A percentile compares a stretch with the other conserved stretches of the same genome.
These are phyloP conservation scores for Dasyornis broadbenti DNA, from an alignment of 2,113 vertebrate genomes.

Conservation along the genomic window DNA sequence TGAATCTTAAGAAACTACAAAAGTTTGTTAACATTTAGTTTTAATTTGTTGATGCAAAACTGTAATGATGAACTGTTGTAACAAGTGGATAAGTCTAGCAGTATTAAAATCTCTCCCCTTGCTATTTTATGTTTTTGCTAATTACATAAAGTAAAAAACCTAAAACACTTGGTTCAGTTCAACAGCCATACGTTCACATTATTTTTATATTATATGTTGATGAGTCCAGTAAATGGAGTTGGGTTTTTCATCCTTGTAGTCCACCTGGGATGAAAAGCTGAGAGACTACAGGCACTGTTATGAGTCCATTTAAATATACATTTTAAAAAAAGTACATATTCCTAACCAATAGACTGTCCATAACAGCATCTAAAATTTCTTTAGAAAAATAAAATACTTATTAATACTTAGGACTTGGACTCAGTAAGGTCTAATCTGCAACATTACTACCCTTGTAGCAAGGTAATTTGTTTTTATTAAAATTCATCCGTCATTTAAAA, in stretches of 20 bases:
- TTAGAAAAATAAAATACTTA: not conserved
- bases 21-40: not conserved
- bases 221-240: not conserved
- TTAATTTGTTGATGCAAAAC: not conserved
- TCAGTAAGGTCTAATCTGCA: not conserved
- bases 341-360: not conserved
- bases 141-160: not conserved
- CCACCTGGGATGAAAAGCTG: not conserved
- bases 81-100: not conserved
- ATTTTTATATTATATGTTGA: not conserved
- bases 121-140: not conserved
- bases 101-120: not conserved
- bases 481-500: not conserved
- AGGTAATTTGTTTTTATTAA: conserved; percentile 14
- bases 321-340: not conserved
- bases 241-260: not conserved
- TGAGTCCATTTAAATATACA: not conserved
- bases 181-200: not conserved
- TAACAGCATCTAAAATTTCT: not conserved
- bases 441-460: not conserved
- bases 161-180: not conserved
- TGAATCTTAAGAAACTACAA: not conserved
- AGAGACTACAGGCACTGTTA: not conserved
- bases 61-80: not conserved
- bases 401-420: not conserved